Evolutionary conservation across 2,797 vertebrate genomes (phyloP), one percentile per base, ranked within the genome.

Genomic region (Bradypodion ventrale): DNA sequence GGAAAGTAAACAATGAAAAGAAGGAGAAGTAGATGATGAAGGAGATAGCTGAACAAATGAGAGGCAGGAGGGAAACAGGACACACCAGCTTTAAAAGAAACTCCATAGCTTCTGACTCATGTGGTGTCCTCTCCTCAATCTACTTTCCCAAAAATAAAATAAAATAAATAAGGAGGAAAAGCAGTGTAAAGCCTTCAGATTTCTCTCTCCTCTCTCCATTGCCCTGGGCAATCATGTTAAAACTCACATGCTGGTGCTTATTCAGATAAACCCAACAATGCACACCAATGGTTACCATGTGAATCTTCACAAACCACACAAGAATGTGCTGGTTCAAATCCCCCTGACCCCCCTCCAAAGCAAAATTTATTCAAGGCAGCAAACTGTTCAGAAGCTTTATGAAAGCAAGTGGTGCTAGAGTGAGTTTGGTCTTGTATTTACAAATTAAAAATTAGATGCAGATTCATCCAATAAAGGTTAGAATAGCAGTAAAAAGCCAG

Each of bases 1-100:
- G 96, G 97, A 98, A 98, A 97, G 97, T 98, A 98, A 99, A 99
- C 98, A 99, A 98, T 98, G 97, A 98, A 96, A 96, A 96, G 96
- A 96, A 94, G 95, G 88, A 92, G 93, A 95, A 95, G 95, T 88
- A 94, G 95, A 96, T 96, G 96, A 97, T 97, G 97, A 97, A 96
- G 96, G 96, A 98, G 97, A 96, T 96, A 97, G 97, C 95, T 95
- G 97, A 96, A 96, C 96, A 97, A 97, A 97, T 95, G 95, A 96
- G 96, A 93, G 95, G 95, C 94, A 95, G 91, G 94, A 96, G 96
- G 95, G 97, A 97, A 97, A 97, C 95, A 94, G 95, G 96, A 98
- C 95, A 96, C 96, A 96, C 96, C 95, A 86, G 95, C 92, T 94
- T 94, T 69, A 78, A 89, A 88, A 89, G 83, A 84, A 85, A 78